A percentile compares a stretch with the other conserved stretches of the same genome.
phyloP scores from a whole-genome alignment of 2,888 invertebrate genomes.

The Cerastoderma edule region DNA sequence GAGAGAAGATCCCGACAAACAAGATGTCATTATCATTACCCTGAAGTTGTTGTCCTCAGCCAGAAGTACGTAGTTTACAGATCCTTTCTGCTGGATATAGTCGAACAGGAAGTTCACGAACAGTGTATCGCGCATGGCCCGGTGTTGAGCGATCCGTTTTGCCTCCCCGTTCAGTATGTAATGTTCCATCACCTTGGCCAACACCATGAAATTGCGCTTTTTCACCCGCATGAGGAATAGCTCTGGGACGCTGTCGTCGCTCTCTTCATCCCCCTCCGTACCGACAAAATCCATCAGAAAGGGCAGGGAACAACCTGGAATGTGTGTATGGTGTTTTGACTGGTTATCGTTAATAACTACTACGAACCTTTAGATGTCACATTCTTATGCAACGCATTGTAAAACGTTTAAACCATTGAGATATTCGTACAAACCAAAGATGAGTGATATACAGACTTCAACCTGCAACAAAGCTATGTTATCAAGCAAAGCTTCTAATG shows the following conservation, averaged over 20 bases:
- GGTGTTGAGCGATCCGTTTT: constrained; percentile 49
- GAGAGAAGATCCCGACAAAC: too few species aligned
- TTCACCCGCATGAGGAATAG: constrained; percentile 61
- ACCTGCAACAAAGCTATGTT: too few species aligned
- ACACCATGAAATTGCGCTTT: constrained; percentile 40
- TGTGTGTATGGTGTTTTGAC: too few species aligned
- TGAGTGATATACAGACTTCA: too few species aligned
- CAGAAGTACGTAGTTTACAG: constrained; percentile 33
- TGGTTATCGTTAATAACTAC: too few species aligned
- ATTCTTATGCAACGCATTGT: too few species aligned
- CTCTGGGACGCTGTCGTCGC: constrained; percentile 37
- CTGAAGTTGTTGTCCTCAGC: constrained; percentile 46
- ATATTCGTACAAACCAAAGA: too few species aligned
- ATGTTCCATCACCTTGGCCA: constrained; percentile 50
- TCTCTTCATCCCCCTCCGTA: constrained; percentile 37
- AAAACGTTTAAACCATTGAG: too few species aligned
- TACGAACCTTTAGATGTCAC: too few species aligned
- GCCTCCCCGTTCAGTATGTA: constrained; percentile 53
- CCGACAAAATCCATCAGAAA: constrained; percentile 61
- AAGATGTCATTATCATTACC: constrained; percentile 20
- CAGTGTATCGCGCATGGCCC: constrained; percentile 49
- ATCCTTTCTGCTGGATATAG: constrained; percentile 37
- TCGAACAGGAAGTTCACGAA: constrained; percentile 57
- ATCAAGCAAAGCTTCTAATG: too few species aligned
- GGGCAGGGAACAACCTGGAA: constrained; percentile 48